phyloP scores from a whole-genome alignment of 2,888 invertebrate genomes.

The Temnothorax ravouxi region DNA sequence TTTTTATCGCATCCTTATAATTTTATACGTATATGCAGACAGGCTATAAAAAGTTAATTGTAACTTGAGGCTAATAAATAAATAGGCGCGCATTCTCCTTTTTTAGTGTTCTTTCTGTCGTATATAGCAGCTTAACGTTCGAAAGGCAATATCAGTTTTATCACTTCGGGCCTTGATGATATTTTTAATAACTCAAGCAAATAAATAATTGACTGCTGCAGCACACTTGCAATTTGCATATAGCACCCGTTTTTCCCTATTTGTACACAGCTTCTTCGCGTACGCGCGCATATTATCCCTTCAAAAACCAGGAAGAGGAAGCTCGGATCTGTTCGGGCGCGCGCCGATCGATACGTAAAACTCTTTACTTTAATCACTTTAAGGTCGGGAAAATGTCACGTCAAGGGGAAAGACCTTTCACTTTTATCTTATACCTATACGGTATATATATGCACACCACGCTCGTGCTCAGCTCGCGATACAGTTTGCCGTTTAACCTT shows the following conservation, averaged over 20 bases:
- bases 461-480: slow-evolving; percentile 26
- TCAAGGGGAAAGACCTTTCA: slow-evolving; percentile 52
- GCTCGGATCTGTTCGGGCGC: not conserved
- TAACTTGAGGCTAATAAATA: slow-evolving; percentile 1
- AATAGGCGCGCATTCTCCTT: slow-evolving; percentile 4
- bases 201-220: not conserved
- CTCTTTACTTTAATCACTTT: slow-evolving; percentile 41
- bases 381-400: slow-evolving; percentile 60
- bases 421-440: slow-evolving; percentile 36
- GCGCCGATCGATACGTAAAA: slow-evolving; percentile 45
- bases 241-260: not conserved
- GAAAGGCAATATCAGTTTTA: not conserved
- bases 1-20: slow-evolving; percentile 17
- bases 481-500: slow-evolving; percentile 62
- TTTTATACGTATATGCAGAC: not conserved
- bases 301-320: slow-evolving; percentile 43
- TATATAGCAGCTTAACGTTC: not conserved
- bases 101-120: not conserved
- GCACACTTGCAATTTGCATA: not conserved
- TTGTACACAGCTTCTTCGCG: not conserved
- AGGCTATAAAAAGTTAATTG: slow-evolving; percentile 29
- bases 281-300: not conserved
- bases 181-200: not conserved
- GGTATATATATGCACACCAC: not conserved
- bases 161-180: not conserved